Evolutionary conservation across 2,888 invertebrate species (phyloP).

Genomic region (Rhopalosiphum nymphaeae): DNA sequence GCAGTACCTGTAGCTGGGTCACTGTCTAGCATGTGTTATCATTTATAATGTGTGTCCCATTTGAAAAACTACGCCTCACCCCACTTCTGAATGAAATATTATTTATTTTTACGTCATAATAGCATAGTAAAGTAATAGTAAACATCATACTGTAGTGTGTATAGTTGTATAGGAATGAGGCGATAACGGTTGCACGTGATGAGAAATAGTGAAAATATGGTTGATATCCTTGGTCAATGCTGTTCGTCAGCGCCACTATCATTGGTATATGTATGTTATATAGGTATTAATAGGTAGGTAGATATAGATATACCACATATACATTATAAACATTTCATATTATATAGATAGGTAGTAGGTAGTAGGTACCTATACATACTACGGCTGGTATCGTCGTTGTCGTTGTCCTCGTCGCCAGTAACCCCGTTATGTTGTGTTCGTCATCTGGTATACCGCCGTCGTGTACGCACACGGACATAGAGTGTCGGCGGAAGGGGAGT

Average conservation of each 20-base stretch:
- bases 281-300: background rate
- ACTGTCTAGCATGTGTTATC: background rate
- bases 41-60: background rate
- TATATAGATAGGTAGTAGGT: background rate
- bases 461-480: background rate
- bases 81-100: background rate
- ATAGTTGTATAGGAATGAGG: background rate
- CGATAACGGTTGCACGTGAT: slow-evolving; percentile 23
- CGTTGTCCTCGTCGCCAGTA: background rate
- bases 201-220: slow-evolving; percentile 50
- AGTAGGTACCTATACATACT: background rate
- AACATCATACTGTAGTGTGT: background rate
- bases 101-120: background rate
- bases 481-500: background rate
- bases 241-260: slow-evolving; percentile 4
- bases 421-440: slow-evolving; percentile 42
- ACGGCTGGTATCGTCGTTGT: background rate
- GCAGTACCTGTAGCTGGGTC: background rate
- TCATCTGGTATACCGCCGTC: background rate
- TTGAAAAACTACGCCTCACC: background rate
- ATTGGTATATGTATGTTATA: background rate
- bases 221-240: slow-evolving; percentile 60
- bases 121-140: background rate
- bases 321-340: background rate
- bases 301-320: background rate